Percentiles rank a stretch among this genome's conserved stretches.
Evolutionary conservation across 2,797 vertebrate genomes (phyloP).

Genomic region (Microctenopoma stevenorrisi): DNA sequence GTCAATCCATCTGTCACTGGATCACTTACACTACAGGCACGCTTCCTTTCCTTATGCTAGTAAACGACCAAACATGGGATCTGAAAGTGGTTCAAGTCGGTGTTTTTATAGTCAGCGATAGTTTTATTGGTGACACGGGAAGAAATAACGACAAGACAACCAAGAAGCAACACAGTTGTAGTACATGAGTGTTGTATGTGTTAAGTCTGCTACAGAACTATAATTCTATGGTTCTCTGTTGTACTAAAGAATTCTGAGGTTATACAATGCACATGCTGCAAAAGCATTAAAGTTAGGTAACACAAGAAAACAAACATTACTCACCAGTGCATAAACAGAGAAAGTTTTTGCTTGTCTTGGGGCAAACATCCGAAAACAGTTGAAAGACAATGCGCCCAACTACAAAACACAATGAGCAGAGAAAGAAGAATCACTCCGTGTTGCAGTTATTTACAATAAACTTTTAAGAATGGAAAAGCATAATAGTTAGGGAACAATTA

Average conservation of each 20-base stretch:
- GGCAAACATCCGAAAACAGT: slow-evolving; percentile 97
- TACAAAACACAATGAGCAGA: slow-evolving; percentile 66
- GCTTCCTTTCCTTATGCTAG: slow-evolving; percentile 19
- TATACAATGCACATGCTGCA: neutral
- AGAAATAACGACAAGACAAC: neutral
- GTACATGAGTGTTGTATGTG: neutral
- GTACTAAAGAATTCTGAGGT: neutral
- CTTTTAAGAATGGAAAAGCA: neutral
- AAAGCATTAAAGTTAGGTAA: neutral
- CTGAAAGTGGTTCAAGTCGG: neutral
- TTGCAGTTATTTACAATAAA: neutral
- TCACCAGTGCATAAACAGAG: slow-evolving; percentile 96
- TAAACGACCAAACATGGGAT: slow-evolving; percentile 10
- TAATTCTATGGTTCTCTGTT: neutral
- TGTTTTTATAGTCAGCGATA: too few relatives aligned
- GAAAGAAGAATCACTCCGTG: neutral
- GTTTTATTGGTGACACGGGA: neutral
- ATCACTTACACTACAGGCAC: slow-evolving; percentile 19
- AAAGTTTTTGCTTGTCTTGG: slow-evolving; percentile 99
- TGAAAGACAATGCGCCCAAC: slow-evolving; percentile 99
- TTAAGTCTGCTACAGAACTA: neutral
- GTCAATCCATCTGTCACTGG: slow-evolving; percentile 43
- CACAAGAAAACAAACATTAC: slow-evolving; percentile 47
- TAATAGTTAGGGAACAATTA: slow-evolving; percentile 1
- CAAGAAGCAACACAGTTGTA: too few relatives aligned